phyloP scores from a whole-genome alignment of 2,113 vertebrate species.

The Hippocampus comes region DNA sequence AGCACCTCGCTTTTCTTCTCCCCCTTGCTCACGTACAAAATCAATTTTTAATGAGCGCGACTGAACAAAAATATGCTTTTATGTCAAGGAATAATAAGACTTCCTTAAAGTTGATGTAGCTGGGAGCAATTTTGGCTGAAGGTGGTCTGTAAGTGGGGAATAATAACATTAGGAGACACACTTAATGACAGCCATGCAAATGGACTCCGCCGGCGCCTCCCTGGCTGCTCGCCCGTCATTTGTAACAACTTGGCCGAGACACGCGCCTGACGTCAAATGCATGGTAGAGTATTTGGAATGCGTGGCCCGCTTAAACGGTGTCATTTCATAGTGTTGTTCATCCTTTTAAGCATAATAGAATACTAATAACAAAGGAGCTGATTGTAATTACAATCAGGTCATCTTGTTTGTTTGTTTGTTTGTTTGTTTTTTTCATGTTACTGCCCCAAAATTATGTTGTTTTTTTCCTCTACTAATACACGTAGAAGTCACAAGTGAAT shows the following conservation, averaged over 20 bases:
- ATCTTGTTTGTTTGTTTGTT: slow-evolving; percentile 15
- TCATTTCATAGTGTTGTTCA: slow-evolving; percentile 52
- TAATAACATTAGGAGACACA: slow-evolving; percentile 25
- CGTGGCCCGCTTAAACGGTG: slow-evolving; percentile 51
- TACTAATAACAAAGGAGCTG: slow-evolving; percentile 48
- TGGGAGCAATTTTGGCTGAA: slow-evolving; percentile 32
- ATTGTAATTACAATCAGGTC: slow-evolving; percentile 59
- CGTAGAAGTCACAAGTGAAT: neutral
- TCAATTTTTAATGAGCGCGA: slow-evolving; percentile 54
- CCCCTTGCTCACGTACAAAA: neutral
- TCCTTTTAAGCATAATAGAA: slow-evolving; percentile 1
- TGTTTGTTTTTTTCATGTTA: slow-evolving; percentile 8
- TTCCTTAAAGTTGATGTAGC: slow-evolving; percentile 9
- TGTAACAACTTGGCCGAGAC: slow-evolving; percentile 18
- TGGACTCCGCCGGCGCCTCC: slow-evolving; percentile 2
- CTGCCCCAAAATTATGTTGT: neutral
- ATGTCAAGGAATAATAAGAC: slow-evolving; percentile 38
- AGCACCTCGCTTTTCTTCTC: slow-evolving; percentile 3
- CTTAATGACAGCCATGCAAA: slow-evolving; percentile 16
- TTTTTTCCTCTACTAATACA: slow-evolving; percentile 2
- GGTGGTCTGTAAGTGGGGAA: slow-evolving; percentile 31
- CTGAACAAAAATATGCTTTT: slow-evolving; percentile 43
- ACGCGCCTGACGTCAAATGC: neutral
- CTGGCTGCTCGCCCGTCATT: slow-evolving; percentile 4
- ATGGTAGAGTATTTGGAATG: slow-evolving; percentile 65